Percentiles rank a stretch among this genome's conserved stretches.
These are phyloP conservation scores for Oryzias celebensis DNA, from an alignment of 2,113 vertebrate genomes.

Conservation along the genomic window DNA sequence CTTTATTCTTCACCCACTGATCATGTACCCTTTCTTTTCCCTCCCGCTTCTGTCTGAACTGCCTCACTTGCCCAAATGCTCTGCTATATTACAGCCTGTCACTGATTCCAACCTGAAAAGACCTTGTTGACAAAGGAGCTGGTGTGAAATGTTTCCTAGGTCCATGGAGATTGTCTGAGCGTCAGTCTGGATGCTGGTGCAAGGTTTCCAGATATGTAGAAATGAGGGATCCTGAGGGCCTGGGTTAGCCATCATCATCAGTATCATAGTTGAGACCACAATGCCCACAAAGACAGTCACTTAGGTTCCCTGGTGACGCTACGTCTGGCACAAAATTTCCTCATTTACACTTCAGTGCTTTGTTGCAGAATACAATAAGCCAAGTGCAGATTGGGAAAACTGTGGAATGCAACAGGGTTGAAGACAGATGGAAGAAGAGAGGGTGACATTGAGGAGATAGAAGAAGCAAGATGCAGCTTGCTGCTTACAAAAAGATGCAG, in stretches of 20 bases:
- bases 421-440: constrained; percentile 15
- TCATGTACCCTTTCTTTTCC: constrained; percentile 19
- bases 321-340: constrained; percentile 46
- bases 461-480: constrained; percentile 48
- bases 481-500: constrained; percentile 43
- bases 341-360: constrained; percentile 42
- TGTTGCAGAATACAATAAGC: constrained; percentile 26
- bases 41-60: constrained; percentile 37
- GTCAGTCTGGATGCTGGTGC: constrained; percentile 34
- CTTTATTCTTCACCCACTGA: constrained; percentile 35
- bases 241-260: constrained; percentile 21
- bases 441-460: constrained; percentile 1
- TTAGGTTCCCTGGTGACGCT: constrained; percentile 32
- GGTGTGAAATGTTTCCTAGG: constrained; percentile 57
- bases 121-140: constrained; percentile 62
- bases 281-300: constrained; percentile 25
- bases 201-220: constrained; percentile 38
- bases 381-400: constrained; percentile 29
- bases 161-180: constrained; percentile 50
- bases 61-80: constrained; percentile 60
- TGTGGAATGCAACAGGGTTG: constrained; percentile 52
- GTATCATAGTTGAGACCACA: constrained; percentile 33
- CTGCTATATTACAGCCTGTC: constrained; percentile 64
- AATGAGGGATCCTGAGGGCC: constrained; percentile 28
- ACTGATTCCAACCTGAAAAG: constrained; percentile 53